Base-by-base conservation (phyloP, 1,140 invertebrate species). In the Hycleus cichorii region DNA sequence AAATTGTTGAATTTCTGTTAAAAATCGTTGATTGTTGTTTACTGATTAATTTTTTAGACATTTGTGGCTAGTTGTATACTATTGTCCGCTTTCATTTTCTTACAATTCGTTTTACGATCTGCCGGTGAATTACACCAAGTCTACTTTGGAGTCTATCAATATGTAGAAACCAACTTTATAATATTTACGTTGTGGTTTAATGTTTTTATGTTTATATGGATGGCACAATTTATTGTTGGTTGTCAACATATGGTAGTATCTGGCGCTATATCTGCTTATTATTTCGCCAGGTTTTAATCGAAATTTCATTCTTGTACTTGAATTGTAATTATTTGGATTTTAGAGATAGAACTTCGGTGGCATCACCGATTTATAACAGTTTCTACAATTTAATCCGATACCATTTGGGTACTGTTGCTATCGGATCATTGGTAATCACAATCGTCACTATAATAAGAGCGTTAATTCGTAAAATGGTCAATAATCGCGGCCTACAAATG, bases 241-340 rank as follows among this genome's bases (percentile, higher is more conserved):
- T 89, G 87, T 71, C 88, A 92, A 64, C 83, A 90, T 69, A 81
- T 90, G 72, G 77, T 89, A 0, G 83, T 91, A 43, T 85, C 86
- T 40, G 85, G 86, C n/a, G 79, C 87, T 27, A 84, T 91, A 6
- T 78, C 85, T 0, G 77, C 75, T 8, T 92, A 89, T 88, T 91
- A 85, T 68, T 92, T 90, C 65, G 82, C 83, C 24, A 84, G 86
- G 87, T 89, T 18, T 18, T 18, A 18, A 18, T 18, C 18, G 18
- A 18, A 18, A 18, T 18, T 12, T 18, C 47, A 57, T 58, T 52
- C 6, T 26, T 11, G 12, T 6, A 18, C 0, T 10, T 11, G 26
- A 47, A 11, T 26, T 11, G 7, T 47, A 10, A 47, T 47, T n/a
- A 11, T 24, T 44, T 44, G 18, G 4, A 44, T 25, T 27, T 7